Percentiles rank a stretch among this genome's conserved stretches.
phyloP scores from a whole-genome alignment of 2,113 vertebrate genomes.

The Pycnonotus jocosus region DNA sequence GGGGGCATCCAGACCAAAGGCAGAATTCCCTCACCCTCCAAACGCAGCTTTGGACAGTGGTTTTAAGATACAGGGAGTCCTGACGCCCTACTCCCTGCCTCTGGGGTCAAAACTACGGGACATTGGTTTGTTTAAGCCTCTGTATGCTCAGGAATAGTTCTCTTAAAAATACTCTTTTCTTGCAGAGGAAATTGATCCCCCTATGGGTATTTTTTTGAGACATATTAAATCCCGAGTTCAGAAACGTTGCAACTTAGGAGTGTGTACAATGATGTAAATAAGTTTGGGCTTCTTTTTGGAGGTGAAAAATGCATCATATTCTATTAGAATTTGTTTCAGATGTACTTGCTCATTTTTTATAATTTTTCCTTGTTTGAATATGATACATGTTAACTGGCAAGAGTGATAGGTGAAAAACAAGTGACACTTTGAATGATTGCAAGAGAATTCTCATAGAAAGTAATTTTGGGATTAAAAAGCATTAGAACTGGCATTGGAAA shows the following conservation, averaged over 20 bases:
- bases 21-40: neutral
- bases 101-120: neutral
- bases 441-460: neutral
- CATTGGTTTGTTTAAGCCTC: neutral
- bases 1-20: accelerated
- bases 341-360: neutral
- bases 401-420: neutral
- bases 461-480: slow-evolving; percentile 42
- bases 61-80: neutral
- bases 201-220: neutral
- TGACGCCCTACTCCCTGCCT: neutral
- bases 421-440: neutral
- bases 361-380: neutral
- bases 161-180: neutral
- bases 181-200: neutral
- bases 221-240: neutral
- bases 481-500: neutral
- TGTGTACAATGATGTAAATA: neutral
- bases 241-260: neutral
- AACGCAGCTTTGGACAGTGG: neutral
- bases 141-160: neutral
- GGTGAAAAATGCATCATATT: neutral
- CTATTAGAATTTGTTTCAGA: neutral
- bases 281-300: neutral
- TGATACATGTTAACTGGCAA: neutral